Evolutionary conservation across 2,797 vertebrate species (phyloP).

Genomic region (Eulemur coronatus): DNA sequence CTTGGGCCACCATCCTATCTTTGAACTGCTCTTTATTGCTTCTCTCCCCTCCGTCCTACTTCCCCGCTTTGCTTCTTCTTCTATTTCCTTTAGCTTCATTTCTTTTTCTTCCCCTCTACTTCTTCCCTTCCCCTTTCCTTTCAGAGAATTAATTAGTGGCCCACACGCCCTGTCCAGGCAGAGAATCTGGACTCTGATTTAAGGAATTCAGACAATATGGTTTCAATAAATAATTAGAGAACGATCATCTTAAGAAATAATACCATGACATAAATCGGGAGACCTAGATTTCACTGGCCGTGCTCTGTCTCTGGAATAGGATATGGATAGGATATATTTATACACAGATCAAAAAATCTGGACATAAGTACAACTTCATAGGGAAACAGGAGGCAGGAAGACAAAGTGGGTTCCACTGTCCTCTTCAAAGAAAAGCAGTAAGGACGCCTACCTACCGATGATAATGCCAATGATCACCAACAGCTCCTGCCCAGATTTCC

Average conservation of each 20-base stretch:
- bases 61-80: not conserved
- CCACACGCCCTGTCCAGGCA: not conserved
- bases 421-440: not conserved
- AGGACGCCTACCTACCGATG: not conserved
- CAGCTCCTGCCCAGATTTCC: not conserved
- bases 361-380: not conserved
- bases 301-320: not conserved
- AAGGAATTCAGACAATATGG: not conserved
- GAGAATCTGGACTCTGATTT: not conserved
- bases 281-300: not conserved
- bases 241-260: not conserved
- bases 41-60: not conserved
- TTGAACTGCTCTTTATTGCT: not conserved
- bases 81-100: not conserved
- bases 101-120: not conserved
- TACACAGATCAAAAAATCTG: not conserved
- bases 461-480: not conserved
- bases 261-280: not conserved
- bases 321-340: not conserved
- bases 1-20: not conserved
- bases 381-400: not conserved
- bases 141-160: not conserved
- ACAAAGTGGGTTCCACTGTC: not conserved
- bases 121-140: not conserved
- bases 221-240: not conserved